Base-by-base conservation (phyloP, 2,113 vertebrate species). In the Chaenocephalus aceratus region DNA sequence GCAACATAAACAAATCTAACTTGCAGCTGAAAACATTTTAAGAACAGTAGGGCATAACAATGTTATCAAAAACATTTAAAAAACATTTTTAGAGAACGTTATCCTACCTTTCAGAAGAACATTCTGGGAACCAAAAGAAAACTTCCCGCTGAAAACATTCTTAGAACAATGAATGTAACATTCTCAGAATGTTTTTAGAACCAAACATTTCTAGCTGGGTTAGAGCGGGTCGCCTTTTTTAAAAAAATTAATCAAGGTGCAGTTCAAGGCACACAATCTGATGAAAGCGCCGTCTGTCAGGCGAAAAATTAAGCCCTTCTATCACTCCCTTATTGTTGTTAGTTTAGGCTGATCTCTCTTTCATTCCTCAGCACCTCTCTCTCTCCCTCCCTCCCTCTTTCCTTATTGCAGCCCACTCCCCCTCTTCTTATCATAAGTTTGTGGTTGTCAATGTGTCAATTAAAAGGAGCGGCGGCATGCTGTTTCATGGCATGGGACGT, bases 181-280 rank as follows among this genome's bases (percentile, higher is more conserved):
- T 21, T 21, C 21, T 21, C 21, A 21, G 21, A 21, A 21, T 21
- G 21, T 21, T 21, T 21, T 21, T 21, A 21, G 21, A 21, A 21
- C 21, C 21, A 21, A 21, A 21, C 21, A 21, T 21, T 21, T 21
- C 21, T 21, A 21, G 21, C 21, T 21, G 21, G 21, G 21, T 21
- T 92, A 71, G 93, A 93, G 80, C 79, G 75, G 64, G 89, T 92
- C 93, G 86, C 92, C 93, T 80, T 92, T 94, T 95, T 97, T 94
- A 97, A 97, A 97, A 97, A 96, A 95, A 97, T 97, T 96, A 97
- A 97, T 96, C 95, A 95, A 94, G 93, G 93, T 92, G 91, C 89
- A 95, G 95, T 95, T 96, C 95, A 96, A 95, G 95, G 94, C 91
- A 77, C 85, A 93, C 89, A 89, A 93, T 91, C 77, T 94, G 95